phyloP scores from a whole-genome alignment of 2,888 invertebrate species.

The Parelbella ahira region DNA sequence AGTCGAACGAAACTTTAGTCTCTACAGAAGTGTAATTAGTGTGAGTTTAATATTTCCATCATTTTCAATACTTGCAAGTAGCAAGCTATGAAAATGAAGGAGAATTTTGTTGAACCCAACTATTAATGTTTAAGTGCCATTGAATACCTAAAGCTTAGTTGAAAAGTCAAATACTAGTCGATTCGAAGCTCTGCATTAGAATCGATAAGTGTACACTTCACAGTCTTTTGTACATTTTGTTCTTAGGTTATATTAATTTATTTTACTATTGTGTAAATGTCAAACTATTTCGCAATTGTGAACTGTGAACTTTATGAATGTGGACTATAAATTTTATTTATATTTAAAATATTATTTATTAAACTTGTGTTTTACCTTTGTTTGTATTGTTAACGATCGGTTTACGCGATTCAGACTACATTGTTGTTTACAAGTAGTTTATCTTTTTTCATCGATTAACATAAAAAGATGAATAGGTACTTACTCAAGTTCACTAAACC shows the following conservation, averaged over 20 bases:
- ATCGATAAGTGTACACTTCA: slow-evolving; percentile 10
- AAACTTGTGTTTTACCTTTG: slow-evolving; percentile 1
- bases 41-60: slow-evolving; percentile 10
- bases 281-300: too few species aligned
- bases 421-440: too few species aligned
- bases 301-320: neutral
- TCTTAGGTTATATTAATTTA: slow-evolving; percentile 14
- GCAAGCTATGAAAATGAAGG: slow-evolving; percentile 12
- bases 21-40: slow-evolving; percentile 31
- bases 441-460: too few species aligned
- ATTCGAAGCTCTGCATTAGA: slow-evolving; percentile 3
- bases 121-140: slow-evolving; percentile 42
- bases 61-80: slow-evolving; percentile 8
- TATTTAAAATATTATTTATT: slow-evolving; percentile 7
- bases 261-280: neutral
- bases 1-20: slow-evolving; percentile 62
- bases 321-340: neutral
- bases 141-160: slow-evolving; percentile 31
- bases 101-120: slow-evolving; percentile 10
- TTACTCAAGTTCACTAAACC: slow-evolving; percentile 17
- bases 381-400: slow-evolving; percentile 11
- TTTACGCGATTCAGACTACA: slow-evolving; percentile 8
- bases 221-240: slow-evolving; percentile 5
- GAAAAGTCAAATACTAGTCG: slow-evolving; percentile 19
- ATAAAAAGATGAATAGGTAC: too few species aligned